A percentile compares a stretch with the other conserved stretches of the same genome.
phyloP scores from a whole-genome alignment of 2,113 vertebrate species.

The Ardeotis arabs region DNA sequence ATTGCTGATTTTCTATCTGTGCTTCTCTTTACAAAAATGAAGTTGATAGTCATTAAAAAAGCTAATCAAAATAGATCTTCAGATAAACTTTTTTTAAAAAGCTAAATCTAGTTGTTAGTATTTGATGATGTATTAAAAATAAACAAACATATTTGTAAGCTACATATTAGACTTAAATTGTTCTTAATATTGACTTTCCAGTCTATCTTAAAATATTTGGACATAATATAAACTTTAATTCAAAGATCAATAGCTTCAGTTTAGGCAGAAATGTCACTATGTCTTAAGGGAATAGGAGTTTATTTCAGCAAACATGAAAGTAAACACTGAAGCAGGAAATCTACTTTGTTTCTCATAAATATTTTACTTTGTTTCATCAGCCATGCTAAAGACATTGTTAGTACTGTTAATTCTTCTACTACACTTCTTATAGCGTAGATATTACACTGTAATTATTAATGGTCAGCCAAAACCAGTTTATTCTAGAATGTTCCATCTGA shows the following conservation, averaged over 20 bases:
- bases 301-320: neutral
- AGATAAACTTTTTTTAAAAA: neutral
- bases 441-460: neutral
- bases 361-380: slow-evolving; percentile 12
- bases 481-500: neutral
- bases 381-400: neutral
- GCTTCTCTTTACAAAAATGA: neutral
- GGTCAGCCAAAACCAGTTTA: neutral
- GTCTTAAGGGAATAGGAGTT: neutral
- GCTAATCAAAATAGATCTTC: neutral
- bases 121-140: neutral
- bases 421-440: neutral
- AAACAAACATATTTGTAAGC: neutral
- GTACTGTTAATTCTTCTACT: neutral
- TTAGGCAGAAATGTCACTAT: slow-evolving; percentile 30
- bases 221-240: slow-evolving; percentile 25
- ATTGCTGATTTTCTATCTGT: neutral
- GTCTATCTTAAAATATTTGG: slow-evolving; percentile 34
- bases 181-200: slow-evolving; percentile 3
- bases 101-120: neutral
- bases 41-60: neutral
- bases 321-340: neutral
- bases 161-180: neutral
- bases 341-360: slow-evolving; percentile 9
- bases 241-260: slow-evolving; percentile 9